Conservation (phyloP, 2,888 invertebrate genomes). For the Agrotis segetum region DNA sequence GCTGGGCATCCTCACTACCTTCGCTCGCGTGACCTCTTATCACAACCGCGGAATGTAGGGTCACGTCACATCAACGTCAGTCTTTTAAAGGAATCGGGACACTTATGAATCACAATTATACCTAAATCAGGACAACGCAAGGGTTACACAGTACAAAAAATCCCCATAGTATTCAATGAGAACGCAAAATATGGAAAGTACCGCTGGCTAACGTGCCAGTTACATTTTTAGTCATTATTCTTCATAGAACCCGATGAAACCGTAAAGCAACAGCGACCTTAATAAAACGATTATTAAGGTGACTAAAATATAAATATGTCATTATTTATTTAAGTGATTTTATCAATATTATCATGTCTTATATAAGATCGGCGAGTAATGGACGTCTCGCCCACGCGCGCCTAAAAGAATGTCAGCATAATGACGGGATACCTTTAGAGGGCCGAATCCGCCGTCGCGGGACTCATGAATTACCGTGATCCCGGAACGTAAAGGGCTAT, state of each 20-base stretch:
- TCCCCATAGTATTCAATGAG: conserved; percentile 27
- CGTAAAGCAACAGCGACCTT: neutral
- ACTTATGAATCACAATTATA: conserved; percentile 61
- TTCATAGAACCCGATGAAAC: neutral
- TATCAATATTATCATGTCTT: too few species aligned
- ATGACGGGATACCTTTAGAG: too few species aligned
- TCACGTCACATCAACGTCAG: conserved; percentile 48
- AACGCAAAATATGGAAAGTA: conserved; percentile 19
- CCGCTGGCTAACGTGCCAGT: conserved; percentile 8
- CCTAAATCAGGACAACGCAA: conserved; percentile 47
- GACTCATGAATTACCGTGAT: too few species aligned
- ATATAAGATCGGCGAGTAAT: too few species aligned
- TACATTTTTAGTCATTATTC: conserved; percentile 7
- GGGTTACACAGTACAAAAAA: neutral
- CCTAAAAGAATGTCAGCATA: too few species aligned
- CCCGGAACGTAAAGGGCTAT: too few species aligned
- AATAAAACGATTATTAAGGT: neutral
- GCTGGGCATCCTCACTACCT: conserved; percentile 64
- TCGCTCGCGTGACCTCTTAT: conserved; percentile 81
- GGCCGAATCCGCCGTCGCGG: too few species aligned
- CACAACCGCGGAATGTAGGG: conserved; percentile 67
- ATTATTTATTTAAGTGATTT: too few species aligned
- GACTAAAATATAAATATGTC: too few species aligned
- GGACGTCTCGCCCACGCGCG: too few species aligned
- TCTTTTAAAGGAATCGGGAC: conserved; percentile 38